These are phyloP conservation scores for Helicoverpa zea DNA, from an alignment of 1,140 invertebrate genomes.

Conservation along the genomic window DNA sequence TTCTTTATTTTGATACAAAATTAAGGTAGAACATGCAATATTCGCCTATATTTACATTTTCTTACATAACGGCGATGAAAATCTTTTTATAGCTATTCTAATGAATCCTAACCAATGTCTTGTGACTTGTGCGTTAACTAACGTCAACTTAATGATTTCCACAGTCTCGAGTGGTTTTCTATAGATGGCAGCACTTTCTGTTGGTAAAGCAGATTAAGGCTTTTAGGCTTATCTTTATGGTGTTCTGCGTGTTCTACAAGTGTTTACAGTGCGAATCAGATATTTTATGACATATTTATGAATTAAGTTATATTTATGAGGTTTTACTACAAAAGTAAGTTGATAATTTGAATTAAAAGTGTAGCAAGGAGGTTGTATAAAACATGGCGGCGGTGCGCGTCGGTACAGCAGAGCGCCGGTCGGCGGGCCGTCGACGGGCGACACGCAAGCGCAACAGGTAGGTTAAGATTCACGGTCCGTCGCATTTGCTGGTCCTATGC, in stretches of 20 bases:
- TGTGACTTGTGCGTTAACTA: conserved; percentile 13
- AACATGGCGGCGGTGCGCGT: conserved; percentile 69
- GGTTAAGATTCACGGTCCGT: conserved; percentile 83
- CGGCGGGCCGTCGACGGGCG: conserved; percentile 61
- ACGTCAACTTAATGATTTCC: conserved; percentile 24
- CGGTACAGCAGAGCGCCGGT: conserved; percentile 77
- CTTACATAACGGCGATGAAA: background rate
- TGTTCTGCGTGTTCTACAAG: background rate
- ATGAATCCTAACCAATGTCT: background rate
- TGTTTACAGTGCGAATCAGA: background rate
- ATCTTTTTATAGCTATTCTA: background rate
- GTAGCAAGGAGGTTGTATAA: conserved; percentile 63
- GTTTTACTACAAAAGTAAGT: background rate
- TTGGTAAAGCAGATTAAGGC: conserved; percentile 72
- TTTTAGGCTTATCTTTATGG: conserved; percentile 57
- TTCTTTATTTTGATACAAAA: background rate
- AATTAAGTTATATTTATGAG: background rate
- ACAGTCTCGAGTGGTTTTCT: background rate
- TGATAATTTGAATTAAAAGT: conserved; percentile 1
- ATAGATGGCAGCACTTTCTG: conserved; percentile 64
- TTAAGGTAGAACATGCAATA: background rate
- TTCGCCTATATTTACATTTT: background rate
- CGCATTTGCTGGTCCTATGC: conserved; percentile 81
- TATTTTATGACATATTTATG: background rate
- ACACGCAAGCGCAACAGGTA: conserved; percentile 85